Evolutionary conservation across 1,140 invertebrate species (phyloP).

Genomic region (Harlomillsia oculata): DNA sequence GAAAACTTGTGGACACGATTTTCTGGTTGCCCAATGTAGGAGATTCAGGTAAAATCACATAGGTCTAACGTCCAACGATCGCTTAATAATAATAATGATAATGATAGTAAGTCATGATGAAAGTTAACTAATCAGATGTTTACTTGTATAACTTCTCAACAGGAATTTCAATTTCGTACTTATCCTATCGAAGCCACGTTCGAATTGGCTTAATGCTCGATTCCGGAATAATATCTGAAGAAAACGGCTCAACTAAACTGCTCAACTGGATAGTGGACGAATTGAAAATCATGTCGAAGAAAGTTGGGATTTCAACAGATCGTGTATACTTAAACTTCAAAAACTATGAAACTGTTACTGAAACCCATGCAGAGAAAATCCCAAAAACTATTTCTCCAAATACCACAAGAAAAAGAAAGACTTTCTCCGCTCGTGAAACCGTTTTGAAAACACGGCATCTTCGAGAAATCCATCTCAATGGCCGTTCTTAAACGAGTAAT

Average conservation of each 20-base stretch:
- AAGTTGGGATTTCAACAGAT: neutral
- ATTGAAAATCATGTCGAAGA: constrained; percentile 3
- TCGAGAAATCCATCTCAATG: too few relatives aligned
- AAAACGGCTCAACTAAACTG: constrained; percentile 16
- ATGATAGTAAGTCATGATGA: neutral
- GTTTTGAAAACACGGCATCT: too few relatives aligned
- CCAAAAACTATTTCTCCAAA: too few relatives aligned
- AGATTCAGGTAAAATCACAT: constrained; percentile 15
- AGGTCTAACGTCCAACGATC: neutral
- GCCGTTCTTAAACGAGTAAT: too few relatives aligned
- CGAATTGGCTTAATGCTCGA: constrained; percentile 30
- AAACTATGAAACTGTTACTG: too few relatives aligned
- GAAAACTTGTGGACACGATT: constrained; percentile 23
- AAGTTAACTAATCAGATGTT: neutral
- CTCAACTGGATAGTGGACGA: constrained; percentile 15
- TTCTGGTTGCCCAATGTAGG: constrained; percentile 33
- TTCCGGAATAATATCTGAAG: constrained; percentile 19
- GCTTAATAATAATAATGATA: neutral
- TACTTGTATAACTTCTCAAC: neutral
- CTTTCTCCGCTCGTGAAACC: too few relatives aligned
- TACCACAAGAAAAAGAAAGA: too few relatives aligned
- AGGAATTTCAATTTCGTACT: constrained; percentile 27
- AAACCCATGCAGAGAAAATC: too few relatives aligned
- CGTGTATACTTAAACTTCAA: too few relatives aligned
- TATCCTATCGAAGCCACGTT: constrained; percentile 21